Evolutionary conservation across 2,797 vertebrate genomes (phyloP), one percentile per base, ranked within the genome.

Genomic region (Knipowitschia caucasica): DNA sequence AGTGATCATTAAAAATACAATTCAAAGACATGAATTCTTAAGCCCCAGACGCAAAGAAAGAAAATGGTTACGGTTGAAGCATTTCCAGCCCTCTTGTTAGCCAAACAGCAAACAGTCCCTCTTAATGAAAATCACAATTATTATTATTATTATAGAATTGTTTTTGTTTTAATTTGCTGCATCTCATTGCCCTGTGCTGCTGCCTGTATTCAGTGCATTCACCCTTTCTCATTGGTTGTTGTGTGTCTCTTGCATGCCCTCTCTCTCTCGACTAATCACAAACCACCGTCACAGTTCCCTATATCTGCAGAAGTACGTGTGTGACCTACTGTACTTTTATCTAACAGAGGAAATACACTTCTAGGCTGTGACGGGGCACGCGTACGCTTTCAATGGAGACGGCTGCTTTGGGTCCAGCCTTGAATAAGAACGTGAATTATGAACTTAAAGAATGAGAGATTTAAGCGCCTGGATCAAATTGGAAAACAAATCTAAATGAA

Each of bases 131-230:
- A 31, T n/a, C 23, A 21, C 6, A 52, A 53, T 45, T 11, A 39
- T 17, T 39, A 31, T n/a, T 18, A 21, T 5, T 49, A 53, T 45
- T 11, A 39, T 17, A 18, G 11, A 44, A 51, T 71, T 56, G 69
- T 75, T 74, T 64, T 67, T 63, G 54, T 61, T 68, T 83, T 77
- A 17, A 59, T 81, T 77, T 78, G 75, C 82, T 62, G 39, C 85
- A 82, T 85, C 42, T 78, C 72, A 71, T 82, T 45, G 21, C 35
- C 66, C 31, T 73, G 62, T 83, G 17, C 26, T 83, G 17, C 26
- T 39, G 3, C 31, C 45, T 78, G 58, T 43, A 18, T 38, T 55
- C 67, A 66, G 33, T 61, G 33, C 26, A 25, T 20, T 71, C 75
- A 70, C 72, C 69, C 66, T 63, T 64, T 42, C 68, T 84, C 80